A percentile compares a stretch with the other conserved stretches of the same genome.
Conservation (phyloP, 2,888 invertebrate genomes). For the Machimus atricapillus region DNA sequence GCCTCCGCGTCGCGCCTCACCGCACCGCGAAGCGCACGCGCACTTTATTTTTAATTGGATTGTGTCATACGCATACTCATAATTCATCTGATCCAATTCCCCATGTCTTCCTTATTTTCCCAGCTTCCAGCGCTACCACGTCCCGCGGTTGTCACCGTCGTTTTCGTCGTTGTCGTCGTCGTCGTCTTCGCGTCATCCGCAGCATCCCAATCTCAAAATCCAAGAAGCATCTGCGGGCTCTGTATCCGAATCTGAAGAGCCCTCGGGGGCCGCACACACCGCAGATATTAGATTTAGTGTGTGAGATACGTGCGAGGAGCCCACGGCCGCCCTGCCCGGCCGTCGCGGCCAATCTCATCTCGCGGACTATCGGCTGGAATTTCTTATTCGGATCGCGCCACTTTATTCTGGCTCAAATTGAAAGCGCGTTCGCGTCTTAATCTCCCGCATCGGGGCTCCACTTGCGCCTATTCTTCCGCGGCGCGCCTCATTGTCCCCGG, state of each 20-base stretch:
- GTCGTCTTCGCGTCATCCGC: slow-evolving; percentile 8
- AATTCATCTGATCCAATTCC: slow-evolving; percentile 24
- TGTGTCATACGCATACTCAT: slow-evolving; percentile 35
- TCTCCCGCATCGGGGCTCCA: slow-evolving; percentile 27
- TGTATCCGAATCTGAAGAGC: background rate
- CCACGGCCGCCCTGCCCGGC: background rate
- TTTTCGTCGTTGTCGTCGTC: background rate
- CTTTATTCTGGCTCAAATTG: slow-evolving; percentile 32
- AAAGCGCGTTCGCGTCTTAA: slow-evolving; percentile 29
- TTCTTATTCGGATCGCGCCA: slow-evolving; percentile 31
- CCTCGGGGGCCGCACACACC: background rate
- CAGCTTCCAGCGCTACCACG: background rate
- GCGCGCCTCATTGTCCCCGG: background rate
- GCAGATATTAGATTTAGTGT: background rate
- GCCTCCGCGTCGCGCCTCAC: background rate
- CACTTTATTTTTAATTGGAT: slow-evolving; percentile 36
- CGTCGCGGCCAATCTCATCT: background rate
- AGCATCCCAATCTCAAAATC: background rate
- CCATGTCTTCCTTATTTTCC: background rate
- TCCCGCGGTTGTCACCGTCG: background rate
- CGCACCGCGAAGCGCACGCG: background rate
- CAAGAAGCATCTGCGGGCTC: slow-evolving; percentile 33
- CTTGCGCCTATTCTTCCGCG: slow-evolving; percentile 20
- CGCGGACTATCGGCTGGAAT: slow-evolving; percentile 3
- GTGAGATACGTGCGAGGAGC: background rate